Evolutionary conservation across 2,888 invertebrate species (phyloP), one percentile per base, ranked within the genome.

Genomic region (Hermodice carunculata): DNA sequence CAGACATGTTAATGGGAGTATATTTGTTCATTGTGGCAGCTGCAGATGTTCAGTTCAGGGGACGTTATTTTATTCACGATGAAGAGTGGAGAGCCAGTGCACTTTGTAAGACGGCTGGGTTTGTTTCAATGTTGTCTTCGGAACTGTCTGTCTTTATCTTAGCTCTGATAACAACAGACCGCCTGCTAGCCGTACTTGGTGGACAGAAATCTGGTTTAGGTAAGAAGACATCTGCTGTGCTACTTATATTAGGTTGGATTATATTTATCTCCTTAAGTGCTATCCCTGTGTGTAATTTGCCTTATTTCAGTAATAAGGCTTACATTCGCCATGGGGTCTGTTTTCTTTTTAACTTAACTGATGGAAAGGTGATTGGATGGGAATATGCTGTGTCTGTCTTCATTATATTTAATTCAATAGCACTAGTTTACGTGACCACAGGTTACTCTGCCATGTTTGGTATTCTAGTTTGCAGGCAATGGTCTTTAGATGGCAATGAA

Each of bases 1-100:
- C 90, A 24, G 90, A 90, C 77, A 85, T 91, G 5, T 81, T 90
- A 40, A 91, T 91, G 90, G 90, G 90, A 28, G 79, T 90, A 44
- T 90, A 90, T 78, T 81, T 90, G 61, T 87, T 90, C 64, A 84
- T 88, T 42, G 90, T 90, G 66, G 90, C 90, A 4, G 84, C 86
- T 42, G 88, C 88, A 26, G 90, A 90, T 78, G 79, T 83, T 37
- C 76, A 82, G 34, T 86, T 26, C 87, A 76, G 90, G 40, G 89
- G 89, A 1, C 84, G 87, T 44, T 88, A 88, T 67, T 78, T 77
- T 42, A 59, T 78, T 4, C 75, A 78, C 61, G 82, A 80, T 67
- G 66, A 73, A 59, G 53, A 66, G 32, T 82, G 82, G 82, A 70
- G 80, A 14, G 64, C 73, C 59, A 79, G 80, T 53, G 73, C 71